phyloP scores from a whole-genome alignment of 2,888 invertebrate species.

The Spilosoma lubricipeda region DNA sequence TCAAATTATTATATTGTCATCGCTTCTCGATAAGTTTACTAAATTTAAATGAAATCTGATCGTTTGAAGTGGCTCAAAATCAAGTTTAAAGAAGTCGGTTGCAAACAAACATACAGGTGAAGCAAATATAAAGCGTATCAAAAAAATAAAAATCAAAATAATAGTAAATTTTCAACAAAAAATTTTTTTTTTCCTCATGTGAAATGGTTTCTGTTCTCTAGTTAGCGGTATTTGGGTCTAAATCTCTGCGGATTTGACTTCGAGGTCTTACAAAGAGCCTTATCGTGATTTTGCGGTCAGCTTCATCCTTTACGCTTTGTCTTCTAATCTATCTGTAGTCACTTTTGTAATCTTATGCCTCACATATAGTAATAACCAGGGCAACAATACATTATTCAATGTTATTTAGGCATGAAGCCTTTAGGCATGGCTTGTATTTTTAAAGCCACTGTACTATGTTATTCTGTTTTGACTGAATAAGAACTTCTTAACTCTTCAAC shows the following conservation, averaged over 20 bases:
- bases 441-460: no score
- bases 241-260: not conserved
- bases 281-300: not conserved
- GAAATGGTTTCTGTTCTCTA: not conserved
- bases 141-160: not conserved
- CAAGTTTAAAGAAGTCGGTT: no score
- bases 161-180: not conserved
- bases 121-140: no score
- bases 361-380: not conserved
- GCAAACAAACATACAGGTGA: no score
- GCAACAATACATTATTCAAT: not conserved
- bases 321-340: not conserved
- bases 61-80: no score
- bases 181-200: not conserved
- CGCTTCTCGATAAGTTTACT: no score
- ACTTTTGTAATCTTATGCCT: not conserved
- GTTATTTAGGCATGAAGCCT: no score
- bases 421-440: no score
- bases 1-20: no score
- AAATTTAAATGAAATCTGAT: no score
- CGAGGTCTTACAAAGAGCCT: slow-evolving; percentile 1
- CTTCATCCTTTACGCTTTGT: not conserved
- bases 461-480: no score
- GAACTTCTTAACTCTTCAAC: no score
- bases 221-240: not conserved